These are phyloP conservation scores for Drosophila neonasuta DNA, from an alignment of 2,888 invertebrate genomes.

Conservation along the genomic window DNA sequence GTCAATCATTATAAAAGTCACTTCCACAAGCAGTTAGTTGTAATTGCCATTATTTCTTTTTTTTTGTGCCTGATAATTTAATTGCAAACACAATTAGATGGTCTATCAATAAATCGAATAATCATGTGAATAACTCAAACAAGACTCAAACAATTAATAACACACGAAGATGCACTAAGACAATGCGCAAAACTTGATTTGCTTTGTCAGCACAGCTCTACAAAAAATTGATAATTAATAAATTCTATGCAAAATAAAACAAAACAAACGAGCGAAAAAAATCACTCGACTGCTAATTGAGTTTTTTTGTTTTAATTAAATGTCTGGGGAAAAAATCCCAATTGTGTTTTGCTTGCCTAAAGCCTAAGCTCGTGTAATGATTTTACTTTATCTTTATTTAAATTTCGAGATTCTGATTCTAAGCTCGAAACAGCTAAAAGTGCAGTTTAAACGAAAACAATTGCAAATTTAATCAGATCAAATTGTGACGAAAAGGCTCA, in stretches of 20 bases:
- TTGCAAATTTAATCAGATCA: background rate
- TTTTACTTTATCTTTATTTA: background rate
- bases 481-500: background rate
- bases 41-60: background rate
- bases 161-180: constrained; percentile 2
- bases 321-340: background rate
- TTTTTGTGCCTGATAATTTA: constrained; percentile 15
- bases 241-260: background rate
- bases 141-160: background rate
- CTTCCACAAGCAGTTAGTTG: background rate
- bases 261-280: constrained; percentile 2
- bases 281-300: background rate
- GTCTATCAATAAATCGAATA: constrained; percentile 13
- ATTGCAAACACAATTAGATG: constrained; percentile 7
- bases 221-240: constrained; percentile 21
- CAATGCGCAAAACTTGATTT: constrained; percentile 26
- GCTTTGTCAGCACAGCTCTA: background rate
- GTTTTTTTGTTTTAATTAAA: background rate
- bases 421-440: background rate
- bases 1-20: constrained; percentile 37
- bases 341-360: background rate
- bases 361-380: background rate
- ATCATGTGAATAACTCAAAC: constrained; percentile 16
- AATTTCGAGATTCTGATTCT: background rate
- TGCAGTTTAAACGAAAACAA: background rate